These are phyloP conservation scores for Apocrypta bakeri DNA, from an alignment of 1,140 invertebrate genomes.

Conservation along the genomic window DNA sequence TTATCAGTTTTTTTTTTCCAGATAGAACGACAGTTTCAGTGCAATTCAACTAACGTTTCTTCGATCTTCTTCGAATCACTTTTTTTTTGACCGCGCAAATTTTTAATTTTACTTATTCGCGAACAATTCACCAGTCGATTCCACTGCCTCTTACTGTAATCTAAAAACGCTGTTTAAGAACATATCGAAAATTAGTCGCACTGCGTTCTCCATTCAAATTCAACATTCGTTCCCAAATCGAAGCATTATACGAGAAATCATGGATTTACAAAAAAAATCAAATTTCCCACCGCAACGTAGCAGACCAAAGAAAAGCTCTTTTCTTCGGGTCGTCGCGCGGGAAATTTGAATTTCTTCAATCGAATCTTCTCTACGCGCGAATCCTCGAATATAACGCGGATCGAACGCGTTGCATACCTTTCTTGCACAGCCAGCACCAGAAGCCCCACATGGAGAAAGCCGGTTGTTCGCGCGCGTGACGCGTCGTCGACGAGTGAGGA, in stretches of 20 bases:
- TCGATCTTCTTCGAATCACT: not conserved
- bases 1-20: not conserved
- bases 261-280: no score
- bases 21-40: not conserved
- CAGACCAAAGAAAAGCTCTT: no score
- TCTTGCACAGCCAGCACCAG: constrained; percentile 1
- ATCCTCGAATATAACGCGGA: no score
- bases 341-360: no score
- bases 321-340: no score
- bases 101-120: not conserved
- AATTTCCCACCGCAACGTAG: no score
- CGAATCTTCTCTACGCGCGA: no score
- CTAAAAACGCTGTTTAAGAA: not conserved
- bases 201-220: no score
- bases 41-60: not conserved
- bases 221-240: no score
- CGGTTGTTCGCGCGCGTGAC: not conserved
- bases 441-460: not conserved
- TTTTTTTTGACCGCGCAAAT: not conserved
- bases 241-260: no score
- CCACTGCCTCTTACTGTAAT: not conserved
- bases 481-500: not conserved
- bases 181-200: not conserved
- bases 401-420: not conserved
- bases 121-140: not conserved